Evolutionary conservation across 2,888 invertebrate genomes (phyloP).

Genomic region (Drosophila eohydei): DNA sequence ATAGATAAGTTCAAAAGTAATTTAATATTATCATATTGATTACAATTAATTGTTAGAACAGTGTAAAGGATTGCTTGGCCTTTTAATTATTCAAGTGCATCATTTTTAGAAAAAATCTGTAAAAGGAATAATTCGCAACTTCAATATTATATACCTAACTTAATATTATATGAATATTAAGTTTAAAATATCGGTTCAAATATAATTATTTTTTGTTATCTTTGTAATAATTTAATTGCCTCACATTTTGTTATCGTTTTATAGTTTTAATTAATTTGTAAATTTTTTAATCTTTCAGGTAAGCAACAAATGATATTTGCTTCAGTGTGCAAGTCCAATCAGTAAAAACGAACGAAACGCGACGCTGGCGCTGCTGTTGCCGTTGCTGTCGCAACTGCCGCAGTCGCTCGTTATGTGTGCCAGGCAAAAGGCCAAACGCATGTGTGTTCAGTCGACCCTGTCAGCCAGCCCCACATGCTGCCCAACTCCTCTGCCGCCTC

Average conservation of each 20-base stretch:
- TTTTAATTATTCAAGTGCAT: too few species aligned
- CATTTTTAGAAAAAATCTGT: too few species aligned
- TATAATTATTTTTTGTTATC: too few species aligned
- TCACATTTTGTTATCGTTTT: not conserved
- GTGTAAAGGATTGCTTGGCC: too few species aligned
- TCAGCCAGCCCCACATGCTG: constrained; percentile 30
- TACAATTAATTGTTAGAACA: too few species aligned
- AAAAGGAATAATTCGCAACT: too few species aligned
- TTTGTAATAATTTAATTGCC: not conserved
- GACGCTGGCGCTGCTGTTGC: constrained; percentile 42
- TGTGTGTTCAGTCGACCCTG: constrained; percentile 59
- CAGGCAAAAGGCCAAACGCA: constrained; percentile 78
- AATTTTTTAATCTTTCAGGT: constrained; percentile 5
- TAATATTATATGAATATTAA: too few species aligned
- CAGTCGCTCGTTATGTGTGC: constrained; percentile 65
- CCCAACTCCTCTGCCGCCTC: constrained; percentile 8
- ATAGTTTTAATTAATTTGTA: not conserved
- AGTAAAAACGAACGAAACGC: constrained; percentile 62
- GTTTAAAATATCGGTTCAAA: too few species aligned
- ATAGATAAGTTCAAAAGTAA: too few species aligned
- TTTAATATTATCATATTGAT: too few species aligned
- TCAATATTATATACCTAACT: too few species aligned
- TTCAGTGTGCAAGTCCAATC: constrained; percentile 59
- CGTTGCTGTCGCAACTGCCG: constrained; percentile 27
- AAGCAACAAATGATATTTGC: constrained; percentile 11